Evolutionary conservation across 2,113 vertebrate species (phyloP), one percentile per base, ranked within the genome.

Genomic region (Arizona elegans): DNA sequence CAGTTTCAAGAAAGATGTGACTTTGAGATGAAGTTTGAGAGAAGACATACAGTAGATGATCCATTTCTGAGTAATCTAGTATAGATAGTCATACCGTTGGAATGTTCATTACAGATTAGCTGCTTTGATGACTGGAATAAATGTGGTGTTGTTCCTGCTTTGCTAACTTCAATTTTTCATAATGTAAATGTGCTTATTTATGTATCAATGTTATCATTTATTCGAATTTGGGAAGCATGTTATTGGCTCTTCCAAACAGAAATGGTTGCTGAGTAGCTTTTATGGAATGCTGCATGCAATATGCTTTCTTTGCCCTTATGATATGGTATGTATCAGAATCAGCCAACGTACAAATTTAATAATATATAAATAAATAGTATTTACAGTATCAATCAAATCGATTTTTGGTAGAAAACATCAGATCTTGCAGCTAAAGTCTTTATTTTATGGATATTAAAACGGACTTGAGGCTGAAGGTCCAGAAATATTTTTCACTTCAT

Each of bases 221-320:
- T 81, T 65, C 94, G 86, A 95, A 33, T 95, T 96, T 96, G 95
- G 95, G 95, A 95, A 95, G 91, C 91, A 95, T 92, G 92, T 59
- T 5, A 38, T 21, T 88, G 2, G 88, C 89, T 95, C 38, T 58
- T 90, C 95, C 1, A 10, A 91, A 90, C 62, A 91, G 91, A 93
- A 50, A 70, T 59, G 93, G 81, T 53, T 38, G 88, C 59, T 92
- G 89, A 92, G 29, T 59, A 88, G 91, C 86, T 96, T 75, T 97
- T 95, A 94, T 90, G 52, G 94, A 62, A n/a, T 96, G 91, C 94
- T 95, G 90, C 23, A 0, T 93, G 15, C 26, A 65, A 65, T 54
- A 58, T 94, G 62, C 50, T 91, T 93, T 9, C 91, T 95, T 93
- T 95, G 53, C 93, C 90, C 3, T 1, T 91, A 50, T 81, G 87